Conservation (phyloP, 2,113 vertebrate genomes). For the Spea bombifrons region DNA sequence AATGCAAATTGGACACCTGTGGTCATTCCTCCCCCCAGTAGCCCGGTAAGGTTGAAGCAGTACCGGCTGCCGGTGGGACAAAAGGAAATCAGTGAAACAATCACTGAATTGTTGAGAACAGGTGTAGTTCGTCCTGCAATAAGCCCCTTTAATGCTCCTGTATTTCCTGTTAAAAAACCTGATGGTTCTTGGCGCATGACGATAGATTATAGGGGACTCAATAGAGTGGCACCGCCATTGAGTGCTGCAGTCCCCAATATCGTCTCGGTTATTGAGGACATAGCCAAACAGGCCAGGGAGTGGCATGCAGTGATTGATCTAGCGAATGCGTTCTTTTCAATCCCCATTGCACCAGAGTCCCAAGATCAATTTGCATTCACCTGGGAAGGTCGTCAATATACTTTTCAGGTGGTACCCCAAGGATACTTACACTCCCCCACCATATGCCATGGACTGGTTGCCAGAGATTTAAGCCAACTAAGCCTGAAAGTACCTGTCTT, state of each 20-base stretch:
- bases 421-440: neutral
- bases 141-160: neutral
- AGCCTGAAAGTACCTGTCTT: neutral
- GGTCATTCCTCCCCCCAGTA: neutral
- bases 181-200: too few relatives aligned
- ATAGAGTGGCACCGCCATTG: neutral
- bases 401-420: neutral
- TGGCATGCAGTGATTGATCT: constrained; percentile 2
- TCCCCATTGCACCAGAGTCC: neutral
- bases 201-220: neutral
- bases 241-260: neutral
- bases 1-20: neutral
- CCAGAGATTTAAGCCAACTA: neutral
- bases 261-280: neutral
- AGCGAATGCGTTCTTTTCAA: constrained; percentile 5
- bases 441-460: constrained; percentile 7
- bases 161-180: too few relatives aligned
- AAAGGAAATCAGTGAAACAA: too few relatives aligned
- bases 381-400: neutral
- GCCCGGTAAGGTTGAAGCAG: neutral
- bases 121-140: neutral
- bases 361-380: neutral
- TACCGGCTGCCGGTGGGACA: too few relatives aligned
- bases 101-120: neutral
- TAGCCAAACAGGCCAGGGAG: neutral